Evolutionary conservation across 1,140 invertebrate species (phyloP).

Genomic region (Coelopa frigida): DNA sequence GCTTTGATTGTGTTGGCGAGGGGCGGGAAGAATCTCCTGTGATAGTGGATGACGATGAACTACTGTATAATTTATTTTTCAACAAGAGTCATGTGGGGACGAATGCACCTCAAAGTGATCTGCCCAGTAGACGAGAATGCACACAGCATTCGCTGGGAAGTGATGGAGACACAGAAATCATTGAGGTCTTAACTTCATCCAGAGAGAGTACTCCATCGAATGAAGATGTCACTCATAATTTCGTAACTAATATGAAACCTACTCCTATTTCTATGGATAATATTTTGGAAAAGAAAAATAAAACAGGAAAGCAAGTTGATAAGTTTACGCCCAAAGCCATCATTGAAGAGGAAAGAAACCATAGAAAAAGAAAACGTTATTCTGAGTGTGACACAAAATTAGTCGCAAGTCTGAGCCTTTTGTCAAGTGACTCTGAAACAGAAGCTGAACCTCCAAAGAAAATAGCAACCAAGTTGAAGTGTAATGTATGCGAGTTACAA

Average conservation of each 20-base stretch:
- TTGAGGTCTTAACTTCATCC: constrained; percentile 10
- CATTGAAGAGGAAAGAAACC: constrained; percentile 13
- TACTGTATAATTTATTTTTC: constrained; percentile 13
- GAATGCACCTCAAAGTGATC: neutral
- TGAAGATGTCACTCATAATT: neutral
- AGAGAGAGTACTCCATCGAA: constrained; percentile 12
- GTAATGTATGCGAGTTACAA: neutral
- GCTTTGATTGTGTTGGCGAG: neutral
- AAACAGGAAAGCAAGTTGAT: no score
- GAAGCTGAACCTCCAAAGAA: neutral
- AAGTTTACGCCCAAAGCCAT: no score
- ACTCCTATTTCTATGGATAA: no score
- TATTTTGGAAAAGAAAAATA: no score
- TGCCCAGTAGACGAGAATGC: neutral
- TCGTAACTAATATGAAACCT: no score
- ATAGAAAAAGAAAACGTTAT: constrained; percentile 6
- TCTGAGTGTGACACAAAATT: constrained; percentile 4
- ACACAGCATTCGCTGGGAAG: neutral
- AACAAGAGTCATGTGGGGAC: constrained; percentile 4
- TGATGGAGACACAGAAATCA: constrained; percentile 8
- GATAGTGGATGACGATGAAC: constrained; percentile 14
- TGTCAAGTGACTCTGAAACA: constrained; percentile 13
- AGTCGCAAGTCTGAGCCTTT: constrained; percentile 12
- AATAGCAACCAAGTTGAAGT: neutral
- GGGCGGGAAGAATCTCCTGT: neutral